A percentile compares a stretch with the other conserved stretches of the same genome.
These are phyloP conservation scores for Brachionus rubens DNA, from an alignment of 1,140 invertebrate genomes.

Conservation along the genomic window DNA sequence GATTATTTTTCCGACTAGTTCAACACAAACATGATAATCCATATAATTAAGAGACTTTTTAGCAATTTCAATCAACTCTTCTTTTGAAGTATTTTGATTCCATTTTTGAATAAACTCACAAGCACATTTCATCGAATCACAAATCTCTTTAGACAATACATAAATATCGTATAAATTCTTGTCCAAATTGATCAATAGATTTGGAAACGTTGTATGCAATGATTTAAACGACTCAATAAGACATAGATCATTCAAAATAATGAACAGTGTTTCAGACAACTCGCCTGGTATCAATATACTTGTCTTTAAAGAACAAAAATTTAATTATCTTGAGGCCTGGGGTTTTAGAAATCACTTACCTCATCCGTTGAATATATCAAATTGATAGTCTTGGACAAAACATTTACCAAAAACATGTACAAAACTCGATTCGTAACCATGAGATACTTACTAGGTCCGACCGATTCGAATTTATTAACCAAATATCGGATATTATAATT, in stretches of 20 bases:
- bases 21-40: constrained; percentile 17
- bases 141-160: constrained; percentile 13
- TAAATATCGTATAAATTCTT: constrained; percentile 37
- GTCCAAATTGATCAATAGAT: constrained; percentile 35
- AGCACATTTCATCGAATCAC: constrained; percentile 39
- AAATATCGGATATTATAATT: constrained; percentile 25
- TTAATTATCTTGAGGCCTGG: neutral
- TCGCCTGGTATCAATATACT: constrained; percentile 13
- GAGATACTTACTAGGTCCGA: neutral
- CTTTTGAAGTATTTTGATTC: constrained; percentile 1
- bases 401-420: neutral
- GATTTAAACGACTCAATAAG: constrained; percentile 17
- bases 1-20: constrained; percentile 2
- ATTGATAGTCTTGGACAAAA: neutral
- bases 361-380: constrained; percentile 28
- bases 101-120: constrained; percentile 38
- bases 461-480: neutral
- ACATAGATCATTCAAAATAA: constrained; percentile 31
- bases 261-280: neutral
- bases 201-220: neutral
- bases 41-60: constrained; percentile 43
- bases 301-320: neutral
- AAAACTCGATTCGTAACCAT: neutral
- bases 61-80: neutral
- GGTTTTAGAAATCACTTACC: neutral